A percentile compares a stretch with the other conserved stretches of the same genome.
Conservation (phyloP, 2,888 invertebrate genomes). For the Conomelus anceps region DNA sequence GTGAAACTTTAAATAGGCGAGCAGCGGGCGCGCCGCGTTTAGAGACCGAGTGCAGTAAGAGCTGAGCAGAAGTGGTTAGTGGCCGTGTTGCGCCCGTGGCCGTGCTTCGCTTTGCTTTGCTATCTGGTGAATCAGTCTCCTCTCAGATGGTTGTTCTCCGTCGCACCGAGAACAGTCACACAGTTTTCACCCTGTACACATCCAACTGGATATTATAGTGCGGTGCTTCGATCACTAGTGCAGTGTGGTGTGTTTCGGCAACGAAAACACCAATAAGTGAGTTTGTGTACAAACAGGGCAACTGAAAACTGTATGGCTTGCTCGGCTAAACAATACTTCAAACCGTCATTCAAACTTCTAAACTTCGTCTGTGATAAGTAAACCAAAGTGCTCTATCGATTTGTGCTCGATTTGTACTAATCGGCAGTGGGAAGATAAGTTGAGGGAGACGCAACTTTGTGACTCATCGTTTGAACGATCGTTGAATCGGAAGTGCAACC, state of each 20-base stretch:
- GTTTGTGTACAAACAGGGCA: background rate
- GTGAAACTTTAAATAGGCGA: background rate
- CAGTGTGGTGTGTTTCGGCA: background rate
- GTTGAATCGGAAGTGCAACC: background rate
- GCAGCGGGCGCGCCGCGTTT: background rate
- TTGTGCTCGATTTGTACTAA: too few relatives aligned
- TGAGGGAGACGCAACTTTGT: background rate
- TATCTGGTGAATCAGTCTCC: slow-evolving; percentile 13
- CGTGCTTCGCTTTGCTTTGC: slow-evolving; percentile 17
- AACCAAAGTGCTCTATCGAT: slow-evolving; percentile 29
- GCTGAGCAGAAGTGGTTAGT: background rate
- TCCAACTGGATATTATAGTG: slow-evolving; percentile 34
- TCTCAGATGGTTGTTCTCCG: slow-evolving; percentile 33
- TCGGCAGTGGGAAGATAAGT: background rate
- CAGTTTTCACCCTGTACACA: slow-evolving; percentile 35
- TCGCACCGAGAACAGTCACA: slow-evolving; percentile 33
- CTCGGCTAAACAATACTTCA: background rate
- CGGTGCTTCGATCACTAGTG: background rate
- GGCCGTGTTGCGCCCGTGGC: slow-evolving; percentile 1
- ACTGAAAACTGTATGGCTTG: background rate
- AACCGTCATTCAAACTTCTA: slow-evolving; percentile 8
- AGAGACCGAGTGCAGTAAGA: background rate
- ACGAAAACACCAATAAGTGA: background rate
- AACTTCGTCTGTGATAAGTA: slow-evolving; percentile 33
- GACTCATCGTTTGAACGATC: background rate